These are phyloP conservation scores for Sternotherus odoratus DNA, from an alignment of 2,797 vertebrate genomes.

Conservation along the genomic window DNA sequence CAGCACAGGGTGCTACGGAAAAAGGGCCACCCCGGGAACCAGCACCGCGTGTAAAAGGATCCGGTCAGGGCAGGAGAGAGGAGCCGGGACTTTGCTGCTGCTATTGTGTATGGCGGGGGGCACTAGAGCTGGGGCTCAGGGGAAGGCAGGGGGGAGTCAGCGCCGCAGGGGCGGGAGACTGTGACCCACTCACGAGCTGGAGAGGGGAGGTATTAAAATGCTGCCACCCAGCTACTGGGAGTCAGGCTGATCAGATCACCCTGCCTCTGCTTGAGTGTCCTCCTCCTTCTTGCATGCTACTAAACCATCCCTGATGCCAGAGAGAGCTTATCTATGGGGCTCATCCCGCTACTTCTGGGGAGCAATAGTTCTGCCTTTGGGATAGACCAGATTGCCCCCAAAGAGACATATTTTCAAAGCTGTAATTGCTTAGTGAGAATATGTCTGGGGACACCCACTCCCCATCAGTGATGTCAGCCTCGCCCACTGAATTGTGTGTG, in stretches of 20 bases:
- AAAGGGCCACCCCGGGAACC: slow-evolving; percentile 26
- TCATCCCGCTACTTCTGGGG: no score
- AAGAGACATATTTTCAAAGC: neutral
- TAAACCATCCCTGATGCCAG: no score
- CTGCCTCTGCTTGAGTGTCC: neutral
- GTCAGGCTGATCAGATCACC: neutral
- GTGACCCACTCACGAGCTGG: neutral
- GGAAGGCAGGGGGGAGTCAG: no score
- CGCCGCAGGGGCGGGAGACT: neutral
- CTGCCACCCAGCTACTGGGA: neutral
- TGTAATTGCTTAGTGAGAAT: neutral
- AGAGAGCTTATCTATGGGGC: neutral
- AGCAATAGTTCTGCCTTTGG: neutral
- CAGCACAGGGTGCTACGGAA: neutral
- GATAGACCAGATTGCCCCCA: neutral
- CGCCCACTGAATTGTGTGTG: neutral
- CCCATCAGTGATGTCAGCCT: neutral
- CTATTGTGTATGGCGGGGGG: no score
- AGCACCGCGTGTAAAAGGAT: neutral
- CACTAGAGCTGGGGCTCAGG: neutral
- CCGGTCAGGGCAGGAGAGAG: rapidly evolving
- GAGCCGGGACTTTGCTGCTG: rapidly evolving
- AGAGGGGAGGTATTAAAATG: neutral
- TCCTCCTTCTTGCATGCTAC: no score
- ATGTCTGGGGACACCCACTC: neutral